Percentiles rank a stretch among this genome's conserved stretches.
Conservation (phyloP, 2,113 vertebrate genomes). For the Piprites chloris region DNA sequence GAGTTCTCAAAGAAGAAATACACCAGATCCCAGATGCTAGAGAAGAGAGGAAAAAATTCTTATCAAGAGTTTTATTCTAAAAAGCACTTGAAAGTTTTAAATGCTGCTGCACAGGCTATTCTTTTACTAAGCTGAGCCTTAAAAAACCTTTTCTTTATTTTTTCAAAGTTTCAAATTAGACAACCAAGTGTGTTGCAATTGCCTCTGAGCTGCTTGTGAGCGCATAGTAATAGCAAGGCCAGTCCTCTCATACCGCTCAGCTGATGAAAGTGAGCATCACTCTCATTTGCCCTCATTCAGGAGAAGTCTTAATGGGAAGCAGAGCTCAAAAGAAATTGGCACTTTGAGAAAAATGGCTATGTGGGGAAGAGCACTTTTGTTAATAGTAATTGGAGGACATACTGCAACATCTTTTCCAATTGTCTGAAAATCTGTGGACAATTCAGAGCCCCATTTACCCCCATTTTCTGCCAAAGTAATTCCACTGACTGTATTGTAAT, state of each 20-base stretch:
- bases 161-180: conserved; percentile 20
- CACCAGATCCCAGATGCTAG: background rate
- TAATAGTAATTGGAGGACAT: conserved; percentile 55
- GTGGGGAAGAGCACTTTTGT: conserved; percentile 51
- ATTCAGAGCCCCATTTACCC: conserved; percentile 10
- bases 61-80: background rate
- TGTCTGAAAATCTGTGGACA: conserved; percentile 49
- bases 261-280: conserved; percentile 58
- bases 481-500: conserved; percentile 7
- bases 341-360: conserved; percentile 46
- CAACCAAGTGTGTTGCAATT: conserved; percentile 46
- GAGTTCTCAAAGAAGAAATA: background rate
- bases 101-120: background rate
- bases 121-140: background rate
- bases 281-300: conserved; percentile 61
- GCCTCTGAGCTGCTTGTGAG: conserved; percentile 50
- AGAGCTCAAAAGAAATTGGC: conserved; percentile 49
- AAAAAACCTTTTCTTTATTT: background rate
- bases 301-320: conserved; percentile 50
- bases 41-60: background rate
- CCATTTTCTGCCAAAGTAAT: conserved; percentile 22
- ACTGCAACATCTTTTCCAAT: conserved; percentile 55
- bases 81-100: conserved; percentile 42
- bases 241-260: background rate
- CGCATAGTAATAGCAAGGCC: conserved; percentile 43